Evolutionary conservation across 2,113 vertebrate genomes (phyloP), one percentile per base, ranked within the genome.

Genomic region (Hassar affinis): DNA sequence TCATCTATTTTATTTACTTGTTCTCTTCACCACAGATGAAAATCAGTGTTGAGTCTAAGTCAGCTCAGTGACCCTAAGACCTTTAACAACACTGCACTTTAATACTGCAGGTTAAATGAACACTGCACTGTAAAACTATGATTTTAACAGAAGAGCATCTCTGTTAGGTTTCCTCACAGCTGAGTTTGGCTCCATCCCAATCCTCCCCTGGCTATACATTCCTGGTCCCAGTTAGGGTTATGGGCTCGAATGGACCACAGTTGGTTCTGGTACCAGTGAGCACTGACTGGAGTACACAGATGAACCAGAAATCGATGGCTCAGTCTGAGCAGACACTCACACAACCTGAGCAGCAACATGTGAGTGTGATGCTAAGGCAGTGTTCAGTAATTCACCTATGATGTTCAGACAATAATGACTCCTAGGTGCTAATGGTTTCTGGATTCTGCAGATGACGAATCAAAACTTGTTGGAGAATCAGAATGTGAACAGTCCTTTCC

Each of bases 151-250:
- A 38, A 42, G 18, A 42, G 20, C 9, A 22, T 71, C 45, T 27
- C 45, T 30, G 27, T 75, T 33, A 75, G 72, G 49, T 64, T 54
- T 22, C 25, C 61, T 52, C 76, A 51, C 64, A 71, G 52, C 11
- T 84, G 62, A 30, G 52, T 45, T 42, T 30, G 64, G 64, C 51
- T 49, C 75, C 68, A 25, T 17, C 80, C 1, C 83, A 85, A 0
- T 20, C 52, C 11, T 22, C 20, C 12, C 17, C 30, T 14, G 52
- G 71, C 2, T 62, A 62, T 38, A 56, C 49, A 72, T 1, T 82
- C 18, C 66, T 86, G 76, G 42, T 88, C 18, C 85, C 87, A 6
- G 76, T 84, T 30, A 86, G 45, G 0, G 80, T 85, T 78, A 25
- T 77, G 52, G 77, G 79, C 20, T 38, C 35, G 0, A 77, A 61